A percentile compares a stretch with the other conserved stretches of the same genome.
phyloP scores from a whole-genome alignment of 2,113 vertebrate species.

The Rallus limicola region DNA sequence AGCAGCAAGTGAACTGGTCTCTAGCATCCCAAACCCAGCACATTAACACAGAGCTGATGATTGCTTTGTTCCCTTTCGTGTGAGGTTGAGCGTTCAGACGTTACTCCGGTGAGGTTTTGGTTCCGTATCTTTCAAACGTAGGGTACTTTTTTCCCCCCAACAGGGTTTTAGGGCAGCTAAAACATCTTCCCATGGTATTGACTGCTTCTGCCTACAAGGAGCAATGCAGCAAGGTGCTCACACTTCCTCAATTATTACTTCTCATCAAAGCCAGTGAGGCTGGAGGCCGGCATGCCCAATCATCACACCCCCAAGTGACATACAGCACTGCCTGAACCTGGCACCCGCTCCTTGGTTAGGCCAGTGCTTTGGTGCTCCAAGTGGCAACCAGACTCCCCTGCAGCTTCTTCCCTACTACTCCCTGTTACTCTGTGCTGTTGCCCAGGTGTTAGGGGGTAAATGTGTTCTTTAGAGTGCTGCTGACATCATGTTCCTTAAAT shows the following conservation, averaged over 20 bases:
- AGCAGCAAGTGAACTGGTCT: background rate
- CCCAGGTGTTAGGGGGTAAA: fast-evolving
- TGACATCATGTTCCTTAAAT: fast-evolving
- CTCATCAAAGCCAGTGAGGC: background rate
- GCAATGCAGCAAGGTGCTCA: background rate
- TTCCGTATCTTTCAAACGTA: background rate
- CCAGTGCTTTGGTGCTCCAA: background rate
- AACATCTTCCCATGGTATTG: background rate
- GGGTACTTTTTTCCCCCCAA: background rate
- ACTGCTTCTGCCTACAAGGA: background rate
- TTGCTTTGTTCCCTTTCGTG: background rate
- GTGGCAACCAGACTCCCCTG: fast-evolving
- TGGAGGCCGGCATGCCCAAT: background rate
- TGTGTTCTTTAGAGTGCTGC: fast-evolving
- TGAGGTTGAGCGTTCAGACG: background rate
- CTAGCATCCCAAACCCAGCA: background rate
- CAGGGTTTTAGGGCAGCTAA: background rate
- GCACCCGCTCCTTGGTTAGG: background rate
- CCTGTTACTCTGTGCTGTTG: background rate
- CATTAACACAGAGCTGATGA: background rate
- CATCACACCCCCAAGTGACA: background rate
- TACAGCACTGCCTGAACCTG: fast-evolving
- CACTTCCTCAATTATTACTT: background rate
- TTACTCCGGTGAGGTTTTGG: background rate
- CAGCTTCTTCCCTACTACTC: background rate